Conservation (phyloP, 1,140 invertebrate genomes). For the Mylabris phalerata region DNA sequence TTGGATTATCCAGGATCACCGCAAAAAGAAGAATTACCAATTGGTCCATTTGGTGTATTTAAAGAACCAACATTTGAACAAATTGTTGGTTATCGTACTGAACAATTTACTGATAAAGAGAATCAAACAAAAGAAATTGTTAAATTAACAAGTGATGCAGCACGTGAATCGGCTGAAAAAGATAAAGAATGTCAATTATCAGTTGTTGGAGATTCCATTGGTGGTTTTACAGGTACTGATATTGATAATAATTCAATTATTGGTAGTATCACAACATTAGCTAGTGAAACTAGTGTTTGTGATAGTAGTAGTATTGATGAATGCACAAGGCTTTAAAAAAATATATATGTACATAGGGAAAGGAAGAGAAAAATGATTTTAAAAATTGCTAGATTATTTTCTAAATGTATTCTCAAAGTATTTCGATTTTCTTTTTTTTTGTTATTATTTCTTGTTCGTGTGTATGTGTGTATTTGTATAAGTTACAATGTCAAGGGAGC, state of each 20-base stretch:
- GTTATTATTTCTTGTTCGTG: background rate
- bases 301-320: slow-evolving; percentile 34
- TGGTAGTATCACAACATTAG: slow-evolving; percentile 32
- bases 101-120: slow-evolving; percentile 70
- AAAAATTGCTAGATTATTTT: no score
- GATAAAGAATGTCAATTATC: slow-evolving; percentile 37
- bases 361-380: no score
- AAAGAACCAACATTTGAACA: slow-evolving; percentile 64
- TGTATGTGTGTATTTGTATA: background rate
- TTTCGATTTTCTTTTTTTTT: background rate
- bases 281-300: slow-evolving; percentile 33
- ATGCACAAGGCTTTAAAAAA: slow-evolving; percentile 33
- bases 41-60: slow-evolving; percentile 75
- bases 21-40: slow-evolving; percentile 71
- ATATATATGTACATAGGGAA: background rate
- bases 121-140: slow-evolving; percentile 52
- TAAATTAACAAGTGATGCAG: slow-evolving; percentile 35
- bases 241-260: slow-evolving; percentile 35
- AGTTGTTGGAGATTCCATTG: slow-evolving; percentile 35
- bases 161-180: slow-evolving; percentile 33
- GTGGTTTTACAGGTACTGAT: slow-evolving; percentile 41
- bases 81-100: slow-evolving; percentile 65
- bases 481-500: background rate
- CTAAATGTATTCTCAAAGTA: no score
- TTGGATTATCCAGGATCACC: slow-evolving; percentile 75